These are phyloP conservation scores for Sarotherodon lohbergeri DNA, from an alignment of 2,113 vertebrate species.

Conservation along the genomic window DNA sequence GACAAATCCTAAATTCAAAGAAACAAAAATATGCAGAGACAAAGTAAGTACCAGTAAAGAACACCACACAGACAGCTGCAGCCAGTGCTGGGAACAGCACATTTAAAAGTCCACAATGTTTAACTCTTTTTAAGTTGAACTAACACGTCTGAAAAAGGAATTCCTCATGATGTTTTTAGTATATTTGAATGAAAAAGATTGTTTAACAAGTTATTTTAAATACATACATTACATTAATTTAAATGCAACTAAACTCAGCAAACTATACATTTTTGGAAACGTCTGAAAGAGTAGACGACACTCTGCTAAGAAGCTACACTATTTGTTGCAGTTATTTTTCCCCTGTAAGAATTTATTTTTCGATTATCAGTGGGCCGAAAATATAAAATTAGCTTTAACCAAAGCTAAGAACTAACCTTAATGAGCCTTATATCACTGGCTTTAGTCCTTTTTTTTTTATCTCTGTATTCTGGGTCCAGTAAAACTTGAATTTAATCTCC, in stretches of 20 bases:
- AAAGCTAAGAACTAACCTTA: fast-evolving
- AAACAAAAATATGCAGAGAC: neutral
- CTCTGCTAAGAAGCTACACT: neutral
- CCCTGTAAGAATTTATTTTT: neutral
- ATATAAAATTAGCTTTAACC: neutral
- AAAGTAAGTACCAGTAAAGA: neutral
- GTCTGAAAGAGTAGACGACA: fast-evolving
- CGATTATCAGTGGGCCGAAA: neutral
- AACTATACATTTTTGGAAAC: neutral
- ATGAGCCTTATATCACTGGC: neutral
- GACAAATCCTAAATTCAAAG: neutral
- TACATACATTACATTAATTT: neutral
- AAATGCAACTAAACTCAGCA: neutral
- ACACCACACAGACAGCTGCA: neutral
- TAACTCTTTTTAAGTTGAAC: neutral
- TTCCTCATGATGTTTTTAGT: neutral
- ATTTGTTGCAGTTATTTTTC: neutral
- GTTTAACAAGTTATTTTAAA: neutral
- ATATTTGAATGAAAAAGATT: neutral
- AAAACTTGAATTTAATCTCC: neutral
- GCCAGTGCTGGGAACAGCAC: neutral
- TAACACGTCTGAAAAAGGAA: neutral
- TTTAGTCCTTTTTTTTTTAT: neutral
- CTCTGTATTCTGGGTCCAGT: neutral
- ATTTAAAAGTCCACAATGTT: neutral